These are phyloP conservation scores for Panulirus ornatus DNA, from an alignment of 1,140 invertebrate genomes.

Conservation along the genomic window DNA sequence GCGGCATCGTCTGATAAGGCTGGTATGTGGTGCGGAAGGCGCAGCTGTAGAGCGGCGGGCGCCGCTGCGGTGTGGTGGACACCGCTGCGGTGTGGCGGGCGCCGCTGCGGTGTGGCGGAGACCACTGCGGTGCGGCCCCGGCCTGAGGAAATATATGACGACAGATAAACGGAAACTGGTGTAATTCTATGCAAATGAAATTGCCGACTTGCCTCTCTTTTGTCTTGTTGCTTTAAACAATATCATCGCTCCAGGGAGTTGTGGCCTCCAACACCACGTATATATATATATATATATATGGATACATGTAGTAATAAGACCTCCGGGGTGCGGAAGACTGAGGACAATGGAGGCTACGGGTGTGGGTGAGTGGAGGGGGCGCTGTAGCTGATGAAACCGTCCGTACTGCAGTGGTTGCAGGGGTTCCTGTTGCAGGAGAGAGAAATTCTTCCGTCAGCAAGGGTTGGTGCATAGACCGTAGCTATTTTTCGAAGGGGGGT, in stretches of 20 bases:
- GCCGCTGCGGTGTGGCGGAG: not conserved
- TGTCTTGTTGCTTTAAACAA: constrained; percentile 37
- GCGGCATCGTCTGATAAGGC: no score
- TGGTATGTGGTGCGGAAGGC: no score
- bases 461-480: no score
- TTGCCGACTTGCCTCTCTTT: constrained; percentile 42
- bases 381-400: not conserved
- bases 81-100: no score
- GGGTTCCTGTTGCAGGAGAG: no score
- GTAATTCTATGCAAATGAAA: constrained; percentile 57
- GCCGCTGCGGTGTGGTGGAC: not conserved
- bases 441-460: no score
- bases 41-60: no score
- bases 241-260: not conserved
- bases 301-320: no score
- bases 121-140: not conserved
- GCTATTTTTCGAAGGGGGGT: no score
- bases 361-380: not conserved
- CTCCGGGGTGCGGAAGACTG: not conserved
- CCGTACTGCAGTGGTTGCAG: not conserved
- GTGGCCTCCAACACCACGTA: not conserved
- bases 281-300: constrained; percentile 1
- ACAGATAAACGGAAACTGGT: constrained; percentile 41
- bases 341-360: not conserved
- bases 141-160: not conserved